Percentiles rank a stretch among this genome's conserved stretches.
Conservation (phyloP, 2,888 invertebrate species). For the Tethea ocularis region DNA sequence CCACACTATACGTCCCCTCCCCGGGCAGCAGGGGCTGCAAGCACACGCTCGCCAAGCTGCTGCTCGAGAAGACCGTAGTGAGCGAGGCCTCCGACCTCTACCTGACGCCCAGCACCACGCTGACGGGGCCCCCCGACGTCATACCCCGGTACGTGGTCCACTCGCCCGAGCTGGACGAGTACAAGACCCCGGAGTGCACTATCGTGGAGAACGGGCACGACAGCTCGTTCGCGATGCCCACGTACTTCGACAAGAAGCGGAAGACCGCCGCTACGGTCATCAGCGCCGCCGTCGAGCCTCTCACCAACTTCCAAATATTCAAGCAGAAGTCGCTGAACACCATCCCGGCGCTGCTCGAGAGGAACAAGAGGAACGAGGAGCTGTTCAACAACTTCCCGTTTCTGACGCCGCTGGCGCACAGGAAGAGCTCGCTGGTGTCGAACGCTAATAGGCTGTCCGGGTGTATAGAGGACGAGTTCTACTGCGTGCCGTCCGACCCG, state of each 20-base stretch:
- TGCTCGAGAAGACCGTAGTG: constrained; percentile 52
- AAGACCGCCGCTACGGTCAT: constrained; percentile 58
- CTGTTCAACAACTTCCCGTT: constrained; percentile 83
- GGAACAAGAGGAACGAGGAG: constrained; percentile 63
- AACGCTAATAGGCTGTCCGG: constrained; percentile 65
- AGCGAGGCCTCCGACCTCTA: constrained; percentile 60
- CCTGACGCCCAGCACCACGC: constrained; percentile 67
- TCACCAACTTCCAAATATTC: constrained; percentile 74
- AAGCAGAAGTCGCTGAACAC: constrained; percentile 79
- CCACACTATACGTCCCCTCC: constrained; percentile 50
- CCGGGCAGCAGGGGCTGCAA: constrained; percentile 41
- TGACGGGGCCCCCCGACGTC: constrained; percentile 64
- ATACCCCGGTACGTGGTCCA: constrained; percentile 50
- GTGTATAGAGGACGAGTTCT: constrained; percentile 77
- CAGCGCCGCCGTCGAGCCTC: constrained; percentile 63
- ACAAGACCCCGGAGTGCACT: constrained; percentile 62
- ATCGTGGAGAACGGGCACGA: constrained; percentile 45
- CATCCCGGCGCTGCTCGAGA: constrained; percentile 69
- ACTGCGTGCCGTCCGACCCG: constrained; percentile 67
- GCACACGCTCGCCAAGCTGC: constrained; percentile 56
- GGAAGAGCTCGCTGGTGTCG: constrained; percentile 72
- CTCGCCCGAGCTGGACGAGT: constrained; percentile 59
- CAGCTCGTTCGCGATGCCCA: constrained; percentile 71
- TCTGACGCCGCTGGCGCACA: constrained; percentile 83
- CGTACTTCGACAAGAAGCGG: constrained; percentile 75